Evolutionary conservation across 2,888 invertebrate species (phyloP), one percentile per base, ranked within the genome.

Genomic region (Anthoptus insignis): DNA sequence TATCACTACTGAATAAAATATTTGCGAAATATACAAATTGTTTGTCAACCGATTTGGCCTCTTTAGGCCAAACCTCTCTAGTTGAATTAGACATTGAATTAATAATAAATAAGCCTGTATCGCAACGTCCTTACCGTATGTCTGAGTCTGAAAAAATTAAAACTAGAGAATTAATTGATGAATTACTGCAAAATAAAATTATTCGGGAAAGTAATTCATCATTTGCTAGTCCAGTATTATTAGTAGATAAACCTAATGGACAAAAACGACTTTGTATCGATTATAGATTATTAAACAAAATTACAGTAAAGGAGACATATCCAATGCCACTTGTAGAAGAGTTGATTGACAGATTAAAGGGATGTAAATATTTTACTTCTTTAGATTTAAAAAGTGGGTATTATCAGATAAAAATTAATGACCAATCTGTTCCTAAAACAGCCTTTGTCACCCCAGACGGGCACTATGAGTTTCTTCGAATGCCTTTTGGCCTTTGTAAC

Each of bases 401-500:
- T 27, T 59, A 59, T 13, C 59, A 59, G 32, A 32, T 32, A 32
- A 32, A 32, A 32, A 32, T 32, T 8, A 37, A n/a, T 37, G 37
- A 37, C 3, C 37, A n/a, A 37, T 37, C 37, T 37, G n/a, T 37
- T n/a, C 2, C n/a, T 37, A n/a, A 37, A 37, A 37, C 37, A 3
- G 37, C 37, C 37, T 37, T 37, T n/a, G 37, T 37, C 37, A 37
- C 37, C 37, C 37, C n/a, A n/a, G 37, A 37, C 37, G 37, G 37
- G 3, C 37, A 37, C n/a, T 37, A 37, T n/a, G 37, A 37, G n/a
- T 37, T 47, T 60, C 65, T 64, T 1, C 22, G 72, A 0, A 73
- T 77, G 71, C 76, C 77, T 0, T 79, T 79, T 60, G 79, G 77
- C 0, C 27, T 77, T 0, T 66, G 59, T 3, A 77, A 77, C 29